Evolutionary conservation across 1,140 invertebrate genomes (phyloP).

Genomic region (Frieseomelitta varia): DNA sequence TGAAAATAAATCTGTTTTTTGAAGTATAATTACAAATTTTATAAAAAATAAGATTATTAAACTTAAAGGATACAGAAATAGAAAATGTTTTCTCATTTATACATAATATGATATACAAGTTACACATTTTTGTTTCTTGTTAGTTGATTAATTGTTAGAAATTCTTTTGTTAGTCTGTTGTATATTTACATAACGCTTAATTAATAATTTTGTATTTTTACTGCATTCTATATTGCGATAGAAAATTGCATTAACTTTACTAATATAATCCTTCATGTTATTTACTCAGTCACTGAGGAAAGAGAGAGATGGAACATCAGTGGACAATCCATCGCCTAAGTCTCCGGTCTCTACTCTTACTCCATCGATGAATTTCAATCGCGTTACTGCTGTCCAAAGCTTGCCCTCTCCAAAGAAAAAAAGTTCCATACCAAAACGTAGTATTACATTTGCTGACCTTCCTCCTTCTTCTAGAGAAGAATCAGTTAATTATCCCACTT

Average conservation of each 20-base stretch:
- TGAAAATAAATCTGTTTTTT: conserved; percentile 78
- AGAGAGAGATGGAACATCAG: conserved; percentile 74
- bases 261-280: conserved; percentile 70
- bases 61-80: background rate
- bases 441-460: conserved; percentile 71
- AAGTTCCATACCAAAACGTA: conserved; percentile 64
- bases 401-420: conserved; percentile 67
- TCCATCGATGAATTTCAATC: conserved; percentile 65
- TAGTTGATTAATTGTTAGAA: background rate
- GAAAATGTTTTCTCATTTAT: background rate
- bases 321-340: conserved; percentile 70
- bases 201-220: conserved; percentile 15
- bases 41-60: background rate
- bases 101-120: background rate
- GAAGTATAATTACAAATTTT: conserved; percentile 61
- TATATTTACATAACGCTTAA: conserved; percentile 1
- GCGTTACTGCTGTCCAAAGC: conserved; percentile 66
- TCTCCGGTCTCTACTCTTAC: conserved; percentile 51
- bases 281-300: conserved; percentile 72
- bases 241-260: conserved; percentile 41
- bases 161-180: background rate
- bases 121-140: background rate
- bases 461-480: conserved; percentile 62
- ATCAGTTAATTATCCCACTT: conserved; percentile 14
- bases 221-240: conserved; percentile 18